A percentile compares a stretch with the other conserved stretches of the same genome.
Evolutionary conservation across 2,113 vertebrate genomes (phyloP).

Genomic region (Epinephelus cyanopodus): DNA sequence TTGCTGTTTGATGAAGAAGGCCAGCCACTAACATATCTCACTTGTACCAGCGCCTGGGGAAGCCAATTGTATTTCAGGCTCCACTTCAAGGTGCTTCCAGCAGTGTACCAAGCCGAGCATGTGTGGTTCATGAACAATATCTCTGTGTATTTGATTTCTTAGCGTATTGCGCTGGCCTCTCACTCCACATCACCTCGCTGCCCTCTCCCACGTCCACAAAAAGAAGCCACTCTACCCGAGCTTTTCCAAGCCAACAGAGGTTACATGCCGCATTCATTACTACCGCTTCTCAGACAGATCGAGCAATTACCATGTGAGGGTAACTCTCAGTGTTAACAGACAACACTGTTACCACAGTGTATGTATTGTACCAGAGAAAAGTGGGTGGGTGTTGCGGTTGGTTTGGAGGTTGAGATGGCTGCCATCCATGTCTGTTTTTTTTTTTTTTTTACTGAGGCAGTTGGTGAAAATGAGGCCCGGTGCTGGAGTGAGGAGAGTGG

Average conservation of each 20-base stretch:
- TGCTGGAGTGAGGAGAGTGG: conserved; percentile 49
- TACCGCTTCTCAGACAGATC: conserved; percentile 1
- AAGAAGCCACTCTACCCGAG: conserved; percentile 35
- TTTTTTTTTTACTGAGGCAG: conserved; percentile 44
- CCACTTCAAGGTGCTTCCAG: conserved; percentile 61
- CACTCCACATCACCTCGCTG: conserved; percentile 30
- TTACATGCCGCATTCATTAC: conserved; percentile 34
- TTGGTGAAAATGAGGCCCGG: conserved; percentile 71
- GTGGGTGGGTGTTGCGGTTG: conserved; percentile 45
- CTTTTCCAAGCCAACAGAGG: conserved; percentile 14
- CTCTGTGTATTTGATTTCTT: conserved; percentile 58
- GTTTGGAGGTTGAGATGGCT: conserved; percentile 62
- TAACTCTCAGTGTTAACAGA: conserved; percentile 39
- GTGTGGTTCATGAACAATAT: conserved; percentile 66
- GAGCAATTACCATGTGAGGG: conserved; percentile 45
- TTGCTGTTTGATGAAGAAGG: conserved; percentile 63
- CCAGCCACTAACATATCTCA: conserved; percentile 68
- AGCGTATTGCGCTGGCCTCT: conserved; percentile 7
- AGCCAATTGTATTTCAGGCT: conserved; percentile 63
- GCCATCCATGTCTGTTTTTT: conserved; percentile 54
- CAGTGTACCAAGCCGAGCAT: conserved; percentile 40
- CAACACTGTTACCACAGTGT: conserved; percentile 18
- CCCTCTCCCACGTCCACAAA: conserved; percentile 40
- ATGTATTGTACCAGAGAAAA: conserved; percentile 17
- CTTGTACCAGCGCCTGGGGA: conserved; percentile 65